These are phyloP conservation scores for Dorcus parallelipipedus DNA, from an alignment of 2,888 invertebrate species.

Conservation along the genomic window DNA sequence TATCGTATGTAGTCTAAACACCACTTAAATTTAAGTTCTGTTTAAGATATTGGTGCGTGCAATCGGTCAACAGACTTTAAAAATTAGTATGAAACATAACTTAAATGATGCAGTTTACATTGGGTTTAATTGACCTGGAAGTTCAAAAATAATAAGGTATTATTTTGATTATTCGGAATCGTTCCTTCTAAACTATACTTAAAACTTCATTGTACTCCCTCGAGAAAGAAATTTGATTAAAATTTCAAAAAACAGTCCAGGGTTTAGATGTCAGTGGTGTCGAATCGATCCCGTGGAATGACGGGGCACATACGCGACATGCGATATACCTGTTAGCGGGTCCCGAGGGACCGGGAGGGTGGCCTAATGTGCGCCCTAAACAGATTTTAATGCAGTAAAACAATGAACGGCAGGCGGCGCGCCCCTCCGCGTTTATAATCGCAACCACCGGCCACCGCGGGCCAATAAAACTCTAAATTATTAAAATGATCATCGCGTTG, in stretches of 20 bases:
- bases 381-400: slow-evolving; percentile 54
- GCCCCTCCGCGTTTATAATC: slow-evolving; percentile 25
- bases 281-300: slow-evolving; percentile 14
- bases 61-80: no score
- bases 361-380: slow-evolving; percentile 49
- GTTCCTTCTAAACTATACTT: background rate
- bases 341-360: slow-evolving; percentile 40
- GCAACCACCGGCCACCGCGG: slow-evolving; percentile 23
- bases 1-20: no score
- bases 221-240: background rate
- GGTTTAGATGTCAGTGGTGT: background rate
- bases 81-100: no score
- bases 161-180: no score
- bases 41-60: no score
- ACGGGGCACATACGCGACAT: slow-evolving; percentile 33
- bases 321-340: slow-evolving; percentile 50
- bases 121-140: no score
- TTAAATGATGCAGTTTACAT: no score
- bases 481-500: slow-evolving; percentile 13
- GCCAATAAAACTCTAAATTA: slow-evolving; percentile 20
- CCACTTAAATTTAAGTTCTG: no score
- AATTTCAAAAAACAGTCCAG: background rate
- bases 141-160: no score
- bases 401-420: slow-evolving; percentile 10
- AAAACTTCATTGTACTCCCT: background rate